A percentile compares a stretch with the other conserved stretches of the same genome.
phyloP scores from a whole-genome alignment of 2,113 vertebrate species.

The Telmatochromis sp. region DNA sequence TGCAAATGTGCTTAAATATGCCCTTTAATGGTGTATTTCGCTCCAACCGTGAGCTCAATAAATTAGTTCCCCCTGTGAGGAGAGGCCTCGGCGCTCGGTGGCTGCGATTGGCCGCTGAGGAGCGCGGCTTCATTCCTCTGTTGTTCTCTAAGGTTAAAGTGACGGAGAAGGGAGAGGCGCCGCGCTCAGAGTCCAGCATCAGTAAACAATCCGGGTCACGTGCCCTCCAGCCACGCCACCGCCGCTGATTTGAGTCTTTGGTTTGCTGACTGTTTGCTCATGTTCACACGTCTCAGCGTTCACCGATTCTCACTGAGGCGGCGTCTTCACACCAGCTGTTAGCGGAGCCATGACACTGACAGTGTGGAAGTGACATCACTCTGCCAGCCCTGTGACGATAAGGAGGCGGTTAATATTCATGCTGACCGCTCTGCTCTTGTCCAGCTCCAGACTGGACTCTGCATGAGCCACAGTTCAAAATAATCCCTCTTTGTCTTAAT shows the following conservation, averaged over 20 bases:
- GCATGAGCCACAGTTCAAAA: neutral
- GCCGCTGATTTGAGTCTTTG: neutral
- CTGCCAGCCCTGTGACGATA: neutral
- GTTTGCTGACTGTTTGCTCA: neutral
- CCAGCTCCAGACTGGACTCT: neutral
- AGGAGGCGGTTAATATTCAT: neutral
- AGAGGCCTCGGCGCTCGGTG: neutral
- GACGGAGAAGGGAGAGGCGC: neutral
- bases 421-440: neutral
- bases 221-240: neutral
- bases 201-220: neutral
- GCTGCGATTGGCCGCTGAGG: constrained; percentile 7
- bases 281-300: neutral
- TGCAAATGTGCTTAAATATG: constrained; percentile 61
- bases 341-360: neutral
- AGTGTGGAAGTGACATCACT: neutral
- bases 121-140: neutral
- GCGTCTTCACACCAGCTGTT: neutral
- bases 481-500: neutral
- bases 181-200: neutral
- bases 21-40: constrained; percentile 54
- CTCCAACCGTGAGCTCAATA: constrained; percentile 35
- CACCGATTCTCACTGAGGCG: neutral
- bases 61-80: constrained; percentile 43
- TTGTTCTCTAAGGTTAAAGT: neutral